A percentile compares a stretch with the other conserved stretches of the same genome.
Conservation (phyloP, 2,888 invertebrate species). For the Synergus itoensis region DNA sequence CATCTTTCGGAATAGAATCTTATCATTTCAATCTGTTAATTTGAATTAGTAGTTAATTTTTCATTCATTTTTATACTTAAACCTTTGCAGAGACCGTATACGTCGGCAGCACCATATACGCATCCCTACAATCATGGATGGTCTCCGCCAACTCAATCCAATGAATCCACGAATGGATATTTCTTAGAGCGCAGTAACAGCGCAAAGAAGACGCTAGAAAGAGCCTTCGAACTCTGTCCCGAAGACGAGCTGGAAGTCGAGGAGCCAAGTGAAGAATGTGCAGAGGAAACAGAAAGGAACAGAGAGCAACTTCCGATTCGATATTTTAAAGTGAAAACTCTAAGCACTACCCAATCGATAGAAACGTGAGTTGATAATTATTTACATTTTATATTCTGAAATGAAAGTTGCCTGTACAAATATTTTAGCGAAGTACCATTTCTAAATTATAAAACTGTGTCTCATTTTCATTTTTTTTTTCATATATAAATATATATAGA, state of each 20-base stretch:
- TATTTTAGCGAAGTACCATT: too few relatives aligned
- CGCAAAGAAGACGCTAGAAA: constrained; percentile 91
- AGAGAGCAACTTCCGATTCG: constrained; percentile 50
- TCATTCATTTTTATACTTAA: background rate
- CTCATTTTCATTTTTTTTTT: background rate
- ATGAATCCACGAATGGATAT: constrained; percentile 96
- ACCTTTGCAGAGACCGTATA: constrained; percentile 78
- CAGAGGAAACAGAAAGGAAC: constrained; percentile 52
- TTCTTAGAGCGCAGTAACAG: constrained; percentile 96
- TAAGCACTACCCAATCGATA: background rate
- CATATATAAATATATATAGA: background rate
- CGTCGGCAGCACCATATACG: constrained; percentile 85
- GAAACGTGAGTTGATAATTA: constrained; percentile 21
- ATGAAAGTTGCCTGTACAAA: background rate
- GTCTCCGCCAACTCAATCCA: constrained; percentile 92
- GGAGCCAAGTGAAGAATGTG: constrained; percentile 58
- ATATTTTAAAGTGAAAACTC: background rate
- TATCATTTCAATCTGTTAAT: background rate
- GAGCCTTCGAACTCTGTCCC: constrained; percentile 87
- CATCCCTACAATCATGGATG: constrained; percentile 97
- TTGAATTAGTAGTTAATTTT: background rate
- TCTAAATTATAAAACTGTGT: too few relatives aligned
- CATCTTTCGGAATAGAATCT: background rate
- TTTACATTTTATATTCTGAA: background rate
- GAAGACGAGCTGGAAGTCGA: constrained; percentile 80